Base-by-base conservation (phyloP, 2,888 invertebrate species). In the Adineta ricciae region DNA sequence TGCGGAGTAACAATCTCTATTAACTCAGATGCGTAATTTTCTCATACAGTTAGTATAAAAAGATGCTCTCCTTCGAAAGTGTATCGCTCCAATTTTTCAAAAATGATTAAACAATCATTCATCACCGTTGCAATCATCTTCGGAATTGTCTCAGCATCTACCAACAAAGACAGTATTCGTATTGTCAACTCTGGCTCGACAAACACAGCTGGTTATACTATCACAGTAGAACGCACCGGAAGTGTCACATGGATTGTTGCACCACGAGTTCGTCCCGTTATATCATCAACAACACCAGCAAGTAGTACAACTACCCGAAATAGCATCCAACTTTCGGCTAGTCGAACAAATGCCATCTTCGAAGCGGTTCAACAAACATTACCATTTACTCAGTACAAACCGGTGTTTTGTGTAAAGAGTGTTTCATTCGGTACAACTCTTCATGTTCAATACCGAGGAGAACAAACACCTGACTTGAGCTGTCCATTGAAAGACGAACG, bases 371-470 rank as follows among this genome's bases (percentile, higher is more conserved):
- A 41, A 78, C 21, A 41, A 24, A 11, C 73, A 24, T 24, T 41
- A n/a, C 73, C 73, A 78, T 41, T 41, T 9, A 78, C 1, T 36
- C 73, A 78, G 41, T 78, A 78, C 41, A 11, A 38, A 41, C 24
- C 36, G 3, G 38, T n/a, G 2, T 24, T 21, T 41, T 78, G 73
- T 78, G 38, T 78, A 11, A 78, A 78, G 24, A 78, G 73, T 78
- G 36, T 41, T 24, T 78, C 73, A 78, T 78, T 78, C 41, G 73
- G 73, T 78, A 41, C 73, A 36, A 41, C 73, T 24, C 73, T 78
- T 41, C 73, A 41, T 11, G 73, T 78, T 41, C 2, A 19, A 11
- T 78, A 78, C 73, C 38, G 41, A 24, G 73, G 24, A 41, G 38
- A 78, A 78, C 4, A 36, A 78, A 41, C 73, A 78, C 73, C 73